These are phyloP conservation scores for Haliclona indistincta DNA, from an alignment of 37 sponge, comb jelly and placozoan species.

Conservation along the genomic window DNA sequence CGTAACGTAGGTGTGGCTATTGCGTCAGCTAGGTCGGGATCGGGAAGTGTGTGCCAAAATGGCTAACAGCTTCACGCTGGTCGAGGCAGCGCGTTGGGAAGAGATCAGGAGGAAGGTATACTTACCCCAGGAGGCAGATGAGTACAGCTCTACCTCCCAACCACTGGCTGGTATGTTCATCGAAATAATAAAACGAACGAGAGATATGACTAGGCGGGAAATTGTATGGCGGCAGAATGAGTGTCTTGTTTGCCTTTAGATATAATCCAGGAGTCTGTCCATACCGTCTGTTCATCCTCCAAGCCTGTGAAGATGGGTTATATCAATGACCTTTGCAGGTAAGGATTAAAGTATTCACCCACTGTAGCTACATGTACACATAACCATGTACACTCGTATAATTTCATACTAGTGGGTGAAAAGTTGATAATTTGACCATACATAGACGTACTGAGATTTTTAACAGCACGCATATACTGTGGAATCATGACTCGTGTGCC, in stretches of 20 bases:
- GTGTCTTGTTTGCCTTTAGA: neutral
- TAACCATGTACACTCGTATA: neutral
- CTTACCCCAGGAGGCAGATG: slow-evolving; percentile 37
- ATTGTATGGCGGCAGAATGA: neutral
- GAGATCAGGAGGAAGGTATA: slow-evolving; percentile 48
- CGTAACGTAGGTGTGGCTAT: neutral
- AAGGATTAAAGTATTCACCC: neutral
- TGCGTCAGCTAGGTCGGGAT: neutral
- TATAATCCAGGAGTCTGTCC: neutral
- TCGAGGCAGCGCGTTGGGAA: slow-evolving; percentile 8
- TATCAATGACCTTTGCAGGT: neutral
- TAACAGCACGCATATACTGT: too few relatives aligned
- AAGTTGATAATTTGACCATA: too few relatives aligned
- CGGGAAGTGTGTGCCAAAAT: neutral
- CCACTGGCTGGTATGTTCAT: slow-evolving; percentile 53
- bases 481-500: too few relatives aligned
- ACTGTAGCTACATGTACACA: neutral
- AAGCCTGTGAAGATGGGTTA: neutral
- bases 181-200: neutral
- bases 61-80: too few relatives aligned
- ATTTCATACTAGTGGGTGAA: too few relatives aligned
- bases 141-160: slow-evolving; percentile 42
- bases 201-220: too few relatives aligned
- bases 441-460: too few relatives aligned
- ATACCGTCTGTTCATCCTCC: neutral